Percentiles rank a stretch among this genome's conserved stretches.
Evolutionary conservation across 2,888 invertebrate genomes (phyloP).

Genomic region (Abrostola triplasia): DNA sequence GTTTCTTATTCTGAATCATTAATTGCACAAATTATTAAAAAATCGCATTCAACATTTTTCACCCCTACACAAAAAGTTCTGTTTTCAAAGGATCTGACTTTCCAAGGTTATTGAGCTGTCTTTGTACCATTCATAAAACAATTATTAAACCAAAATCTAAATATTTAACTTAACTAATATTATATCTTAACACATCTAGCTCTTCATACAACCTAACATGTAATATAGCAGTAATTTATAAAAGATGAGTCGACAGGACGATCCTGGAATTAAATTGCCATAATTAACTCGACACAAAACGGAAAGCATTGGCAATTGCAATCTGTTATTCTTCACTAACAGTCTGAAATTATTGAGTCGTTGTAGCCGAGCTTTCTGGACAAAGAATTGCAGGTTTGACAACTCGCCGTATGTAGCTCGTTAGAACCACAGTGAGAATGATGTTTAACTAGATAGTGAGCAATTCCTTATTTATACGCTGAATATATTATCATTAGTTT

Average conservation of each 20-base stretch:
- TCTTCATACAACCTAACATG: background rate
- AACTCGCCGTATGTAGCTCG: background rate
- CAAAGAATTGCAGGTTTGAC: background rate
- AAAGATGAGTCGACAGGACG: background rate
- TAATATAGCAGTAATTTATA: background rate
- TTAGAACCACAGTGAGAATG: background rate
- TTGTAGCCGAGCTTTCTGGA: background rate
- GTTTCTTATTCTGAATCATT: no score
- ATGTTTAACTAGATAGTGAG: no score
- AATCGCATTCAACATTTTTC: no score
- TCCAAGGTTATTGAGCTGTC: no score
- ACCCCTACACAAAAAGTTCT: no score
- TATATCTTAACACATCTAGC: no score
- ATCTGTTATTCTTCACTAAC: slow-evolving; percentile 1
- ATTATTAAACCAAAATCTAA: no score
- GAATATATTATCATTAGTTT: background rate
- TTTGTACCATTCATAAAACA: no score
- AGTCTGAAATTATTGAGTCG: background rate
- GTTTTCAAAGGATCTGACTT: no score
- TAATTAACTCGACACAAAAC: background rate
- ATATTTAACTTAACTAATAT: no score
- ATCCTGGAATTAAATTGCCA: background rate
- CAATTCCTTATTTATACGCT: background rate
- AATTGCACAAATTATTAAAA: no score
- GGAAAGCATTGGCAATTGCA: background rate